Conservation (phyloP, 92 coral and sea anemone species). For the Paramuricea clavata region DNA sequence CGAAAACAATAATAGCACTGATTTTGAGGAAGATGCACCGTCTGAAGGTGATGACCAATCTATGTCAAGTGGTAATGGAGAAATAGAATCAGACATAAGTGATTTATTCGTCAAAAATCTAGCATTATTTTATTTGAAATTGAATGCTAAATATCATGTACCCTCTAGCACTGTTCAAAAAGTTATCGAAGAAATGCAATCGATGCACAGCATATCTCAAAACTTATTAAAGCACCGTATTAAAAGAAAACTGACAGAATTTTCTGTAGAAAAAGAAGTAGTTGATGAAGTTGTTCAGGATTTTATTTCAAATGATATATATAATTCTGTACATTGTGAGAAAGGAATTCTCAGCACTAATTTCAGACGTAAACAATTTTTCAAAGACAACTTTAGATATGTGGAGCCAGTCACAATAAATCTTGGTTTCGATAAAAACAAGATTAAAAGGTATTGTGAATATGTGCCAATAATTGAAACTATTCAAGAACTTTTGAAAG, state of each 20-base stretch:
- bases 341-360: slow-evolving; percentile 33
- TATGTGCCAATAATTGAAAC: slow-evolving; percentile 78
- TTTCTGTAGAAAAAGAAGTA: slow-evolving; percentile 1
- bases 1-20: background rate
- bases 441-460: slow-evolving; percentile 49
- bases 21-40: background rate
- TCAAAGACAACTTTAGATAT: slow-evolving; percentile 7
- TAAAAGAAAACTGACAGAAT: slow-evolving; percentile 19
- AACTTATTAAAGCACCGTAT: slow-evolving; percentile 6
- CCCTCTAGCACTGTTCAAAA: slow-evolving; percentile 35
- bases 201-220: slow-evolving; percentile 36
- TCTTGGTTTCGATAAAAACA: slow-evolving; percentile 38
- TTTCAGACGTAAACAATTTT: slow-evolving; percentile 35
- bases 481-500: slow-evolving; percentile 68
- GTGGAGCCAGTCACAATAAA: slow-evolving; percentile 31
- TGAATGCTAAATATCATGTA: slow-evolving; percentile 26
- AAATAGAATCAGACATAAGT: slow-evolving; percentile 9
- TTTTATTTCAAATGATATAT: slow-evolving; percentile 20
- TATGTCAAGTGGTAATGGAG: background rate
- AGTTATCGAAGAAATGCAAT: slow-evolving; percentile 33
- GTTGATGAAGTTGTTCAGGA: slow-evolving; percentile 26
- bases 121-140: slow-evolving; percentile 25
- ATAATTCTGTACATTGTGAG: slow-evolving; percentile 11
- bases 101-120: slow-evolving; percentile 25
- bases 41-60: background rate